Evolutionary conservation across 2,888 invertebrate species (phyloP).

Genomic region (Morpho helenor): DNA sequence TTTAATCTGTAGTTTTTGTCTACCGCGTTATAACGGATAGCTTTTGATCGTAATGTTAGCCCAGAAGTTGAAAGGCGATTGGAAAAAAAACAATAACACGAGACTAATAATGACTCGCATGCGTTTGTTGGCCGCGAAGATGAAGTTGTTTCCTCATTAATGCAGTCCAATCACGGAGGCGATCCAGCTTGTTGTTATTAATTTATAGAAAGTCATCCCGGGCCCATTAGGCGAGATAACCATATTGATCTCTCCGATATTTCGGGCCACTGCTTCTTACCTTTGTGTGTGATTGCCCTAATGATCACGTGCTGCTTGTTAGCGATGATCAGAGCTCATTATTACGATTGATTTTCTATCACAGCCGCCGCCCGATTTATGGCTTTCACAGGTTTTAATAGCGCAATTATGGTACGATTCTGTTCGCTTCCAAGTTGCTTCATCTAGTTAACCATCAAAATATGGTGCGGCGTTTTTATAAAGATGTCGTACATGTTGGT

Average conservation of each 20-base stretch:
- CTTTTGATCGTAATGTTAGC: slow-evolving; percentile 20
- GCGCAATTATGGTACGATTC: slow-evolving; percentile 56
- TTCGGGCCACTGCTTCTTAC: slow-evolving; percentile 43
- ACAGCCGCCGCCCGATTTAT: slow-evolving; percentile 58
- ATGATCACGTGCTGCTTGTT: slow-evolving; percentile 75
- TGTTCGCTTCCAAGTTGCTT: slow-evolving; percentile 33
- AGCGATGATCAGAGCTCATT: slow-evolving; percentile 61
- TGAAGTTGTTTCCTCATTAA: slow-evolving; percentile 73
- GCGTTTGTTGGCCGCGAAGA: slow-evolving; percentile 49
- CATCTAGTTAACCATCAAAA: slow-evolving; percentile 27
- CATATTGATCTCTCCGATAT: slow-evolving; percentile 69
- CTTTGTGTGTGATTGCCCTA: slow-evolving; percentile 65
- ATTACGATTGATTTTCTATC: slow-evolving; percentile 63
- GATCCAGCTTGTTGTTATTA: slow-evolving; percentile 68
- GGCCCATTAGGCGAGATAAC: slow-evolving; percentile 67
- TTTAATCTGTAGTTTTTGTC: slow-evolving; percentile 7
- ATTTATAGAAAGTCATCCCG: slow-evolving; percentile 78
- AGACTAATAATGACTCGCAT: slow-evolving; percentile 48
- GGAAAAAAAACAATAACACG: slow-evolving; percentile 42
- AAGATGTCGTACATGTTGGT: slow-evolving; percentile 1
- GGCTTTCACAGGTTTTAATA: slow-evolving; percentile 63
- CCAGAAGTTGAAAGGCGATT: slow-evolving; percentile 42
- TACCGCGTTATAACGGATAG: slow-evolving; percentile 4
- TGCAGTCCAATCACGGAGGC: slow-evolving; percentile 59
- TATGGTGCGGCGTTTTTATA: slow-evolving; percentile 7